Conservation (phyloP, 2,113 vertebrate genomes). For the Neogale vison region DNA sequence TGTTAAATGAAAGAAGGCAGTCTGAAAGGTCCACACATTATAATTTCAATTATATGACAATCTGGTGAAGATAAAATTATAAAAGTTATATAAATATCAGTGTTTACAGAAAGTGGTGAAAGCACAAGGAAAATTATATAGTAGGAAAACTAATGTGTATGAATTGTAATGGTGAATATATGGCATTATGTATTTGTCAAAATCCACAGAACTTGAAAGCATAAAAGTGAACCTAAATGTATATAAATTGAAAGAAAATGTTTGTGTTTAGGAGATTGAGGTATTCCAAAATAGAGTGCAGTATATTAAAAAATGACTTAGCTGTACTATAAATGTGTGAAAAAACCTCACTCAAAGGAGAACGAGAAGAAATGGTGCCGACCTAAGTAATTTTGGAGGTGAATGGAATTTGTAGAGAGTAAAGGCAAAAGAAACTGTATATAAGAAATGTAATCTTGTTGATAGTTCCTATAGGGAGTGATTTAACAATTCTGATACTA, state of each 20-base stretch:
- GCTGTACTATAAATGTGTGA: neutral
- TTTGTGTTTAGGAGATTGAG: neutral
- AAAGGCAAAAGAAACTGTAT: neutral
- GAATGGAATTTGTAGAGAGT: neutral
- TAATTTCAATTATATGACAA: neutral
- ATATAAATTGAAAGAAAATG: neutral
- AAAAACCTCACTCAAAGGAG: neutral
- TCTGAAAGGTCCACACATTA: neutral
- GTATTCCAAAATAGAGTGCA: neutral
- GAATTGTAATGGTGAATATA: neutral
- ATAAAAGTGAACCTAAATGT: neutral
- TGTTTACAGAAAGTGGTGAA: neutral
- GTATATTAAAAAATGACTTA: neutral
- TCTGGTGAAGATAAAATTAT: neutral
- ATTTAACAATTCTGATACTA: neutral
- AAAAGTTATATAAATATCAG: neutral
- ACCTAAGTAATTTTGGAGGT: neutral
- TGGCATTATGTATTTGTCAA: neutral
- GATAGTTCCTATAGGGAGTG: neutral
- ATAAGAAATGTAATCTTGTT: neutral
- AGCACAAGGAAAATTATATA: neutral
- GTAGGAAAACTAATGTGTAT: neutral
- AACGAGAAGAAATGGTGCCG: neutral
- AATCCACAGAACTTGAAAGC: neutral
- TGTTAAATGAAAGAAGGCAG: neutral